phyloP scores from a whole-genome alignment of 2,888 invertebrate genomes.

The Ryuthela nishihirai region DNA sequence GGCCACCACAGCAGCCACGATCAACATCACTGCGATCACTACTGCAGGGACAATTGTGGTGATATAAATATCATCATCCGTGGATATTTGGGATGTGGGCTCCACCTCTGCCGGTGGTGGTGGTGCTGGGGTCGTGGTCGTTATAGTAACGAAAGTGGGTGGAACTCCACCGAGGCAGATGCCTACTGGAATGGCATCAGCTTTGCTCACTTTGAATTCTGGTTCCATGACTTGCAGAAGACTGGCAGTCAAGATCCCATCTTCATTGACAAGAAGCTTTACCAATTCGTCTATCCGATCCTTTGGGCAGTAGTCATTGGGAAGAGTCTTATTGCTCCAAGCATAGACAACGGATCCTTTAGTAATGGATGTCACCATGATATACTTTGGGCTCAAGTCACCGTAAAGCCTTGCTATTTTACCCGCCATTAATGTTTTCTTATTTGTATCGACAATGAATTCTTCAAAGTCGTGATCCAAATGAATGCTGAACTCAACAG shows the following conservation, averaged over 20 bases:
- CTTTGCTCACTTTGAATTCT: conserved; percentile 66
- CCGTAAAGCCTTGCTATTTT: conserved; percentile 72
- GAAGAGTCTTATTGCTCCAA: conserved; percentile 82
- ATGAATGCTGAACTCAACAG: conserved; percentile 70
- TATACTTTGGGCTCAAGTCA: conserved; percentile 67
- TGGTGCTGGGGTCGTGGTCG: conserved; percentile 54
- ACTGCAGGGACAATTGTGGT: conserved; percentile 86
- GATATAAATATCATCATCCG: conserved; percentile 54
- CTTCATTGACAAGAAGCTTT: conserved; percentile 63
- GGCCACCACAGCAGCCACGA: conserved; percentile 80
- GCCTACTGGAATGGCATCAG: conserved; percentile 60
- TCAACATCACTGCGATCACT: conserved; percentile 74
- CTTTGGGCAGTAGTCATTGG: conserved; percentile 72
- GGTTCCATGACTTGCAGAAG: conserved; percentile 59
- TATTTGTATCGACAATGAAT: conserved; percentile 46
- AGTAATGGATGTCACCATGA: conserved; percentile 68
- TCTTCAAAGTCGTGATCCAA: conserved; percentile 57
- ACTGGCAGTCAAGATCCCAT: conserved; percentile 51
- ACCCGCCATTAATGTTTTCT: conserved; percentile 46
- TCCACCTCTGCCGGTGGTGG: conserved; percentile 42
- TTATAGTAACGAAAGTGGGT: conserved; percentile 57
- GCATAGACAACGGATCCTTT: conserved; percentile 64
- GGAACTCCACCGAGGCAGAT: conserved; percentile 54
- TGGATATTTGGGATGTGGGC: conserved; percentile 21
- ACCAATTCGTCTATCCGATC: conserved; percentile 68